Evolutionary conservation across 2,797 vertebrate genomes (phyloP).

Genomic region (Periophthalmus magnuspinnatus): DNA sequence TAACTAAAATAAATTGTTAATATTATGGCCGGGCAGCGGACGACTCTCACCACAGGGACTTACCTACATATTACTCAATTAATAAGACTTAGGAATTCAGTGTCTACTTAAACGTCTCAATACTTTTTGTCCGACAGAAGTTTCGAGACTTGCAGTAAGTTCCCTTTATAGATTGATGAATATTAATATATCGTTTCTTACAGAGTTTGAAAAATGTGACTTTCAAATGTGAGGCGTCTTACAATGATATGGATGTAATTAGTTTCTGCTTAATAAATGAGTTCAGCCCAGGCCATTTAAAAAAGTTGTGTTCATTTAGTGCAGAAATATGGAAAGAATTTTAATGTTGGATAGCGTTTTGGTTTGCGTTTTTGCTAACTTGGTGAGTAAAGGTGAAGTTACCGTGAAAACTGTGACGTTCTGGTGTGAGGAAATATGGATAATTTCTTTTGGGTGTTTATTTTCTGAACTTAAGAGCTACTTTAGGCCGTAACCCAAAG

Average conservation of each 20-base stretch:
- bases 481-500: too few relatives aligned
- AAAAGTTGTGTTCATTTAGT: conserved; percentile 3
- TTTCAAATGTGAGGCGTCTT: conserved; percentile 4
- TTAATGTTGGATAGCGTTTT: background rate
- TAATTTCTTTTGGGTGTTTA: too few relatives aligned
- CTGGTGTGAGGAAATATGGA: too few relatives aligned
- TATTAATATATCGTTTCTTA: conserved; percentile 15
- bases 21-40: conserved; percentile 25
- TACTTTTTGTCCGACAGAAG: conserved; percentile 3
- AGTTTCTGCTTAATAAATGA: background rate
- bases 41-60: conserved; percentile 10
- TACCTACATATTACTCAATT: background rate
- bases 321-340: too few relatives aligned
- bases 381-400: background rate
- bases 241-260: conserved; percentile 3
- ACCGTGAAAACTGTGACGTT: too few relatives aligned
- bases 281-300: background rate
- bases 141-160: conserved; percentile 6
- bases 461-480: too few relatives aligned
- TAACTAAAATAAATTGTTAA: conserved; percentile 9
- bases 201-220: conserved; percentile 4
- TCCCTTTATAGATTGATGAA: conserved; percentile 1
- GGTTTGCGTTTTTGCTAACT: background rate
- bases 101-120: conserved; percentile 14
- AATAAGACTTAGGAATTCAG: conserved; percentile 18